Evolutionary conservation across 92 coral and sea anemone species (phyloP), one percentile per base, ranked within the genome.

Genomic region (Siderastrea radians): DNA sequence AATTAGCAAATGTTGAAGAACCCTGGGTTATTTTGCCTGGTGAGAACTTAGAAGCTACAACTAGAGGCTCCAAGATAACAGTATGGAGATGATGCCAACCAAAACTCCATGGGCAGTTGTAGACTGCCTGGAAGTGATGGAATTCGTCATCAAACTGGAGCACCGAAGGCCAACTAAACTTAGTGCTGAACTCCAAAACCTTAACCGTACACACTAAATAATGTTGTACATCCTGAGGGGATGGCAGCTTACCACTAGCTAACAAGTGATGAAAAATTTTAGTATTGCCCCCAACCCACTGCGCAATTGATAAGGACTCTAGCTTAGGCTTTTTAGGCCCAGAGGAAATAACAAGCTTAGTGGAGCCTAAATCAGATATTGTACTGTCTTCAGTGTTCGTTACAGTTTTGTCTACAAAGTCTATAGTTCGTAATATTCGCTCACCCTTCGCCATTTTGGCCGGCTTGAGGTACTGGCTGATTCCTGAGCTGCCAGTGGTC

Each of bases 1-100:
- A 68, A 2, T 43, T 59, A 1, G 60, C 69, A 16, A n/a, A n/a
- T 2, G 3, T 8, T 8, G 60, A 8, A 55, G 60, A 55, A 7
- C 60, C 60, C 60, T 1, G 12, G 60, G 60, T 55, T 0, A 13
- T 7, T 55, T 55, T 55, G 1, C 3, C 60, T 13, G 1, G 9
- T 55, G 60, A 8, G 12, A 7, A 55, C n/a, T n/a, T n/a, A n/a
- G n/a, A n/a, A n/a, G n/a, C n/a, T n/a, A n/a, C n/a, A n/a, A n/a
- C n/a, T n/a, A n/a, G n/a, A n/a, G n/a, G n/a, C n/a, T 55, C 60
- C 9, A 83, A 62, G 49, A 83, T 51, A 3, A 83, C 88, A 10
- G 89, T 83, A 44, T 89, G 92, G 38, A 89, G 73, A 46, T 89
- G 92, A 16, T 81, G 65, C 80, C 88, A 89, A 71, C 83, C 88